phyloP scores from a whole-genome alignment of 2,113 vertebrate genomes.

The Saiga tatarica region DNA sequence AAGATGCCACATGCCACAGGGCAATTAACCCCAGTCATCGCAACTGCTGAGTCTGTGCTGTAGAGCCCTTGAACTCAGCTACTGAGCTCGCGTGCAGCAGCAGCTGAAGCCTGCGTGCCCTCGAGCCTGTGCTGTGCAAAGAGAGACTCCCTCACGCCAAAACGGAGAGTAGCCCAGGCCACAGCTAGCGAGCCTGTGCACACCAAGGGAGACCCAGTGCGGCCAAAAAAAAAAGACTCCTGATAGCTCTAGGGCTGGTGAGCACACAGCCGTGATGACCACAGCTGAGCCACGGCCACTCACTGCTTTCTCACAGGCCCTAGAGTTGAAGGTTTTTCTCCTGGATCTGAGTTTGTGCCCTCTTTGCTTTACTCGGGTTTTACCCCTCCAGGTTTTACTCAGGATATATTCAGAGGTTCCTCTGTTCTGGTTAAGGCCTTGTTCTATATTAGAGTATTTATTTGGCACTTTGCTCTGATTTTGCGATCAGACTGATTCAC shows the following conservation, averaged over 20 bases:
- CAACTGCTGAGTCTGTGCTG: not conserved
- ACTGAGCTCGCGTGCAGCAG: not conserved
- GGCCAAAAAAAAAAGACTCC: not conserved
- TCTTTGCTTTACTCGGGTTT: not conserved
- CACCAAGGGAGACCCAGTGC: not conserved
- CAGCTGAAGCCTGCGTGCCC: not conserved
- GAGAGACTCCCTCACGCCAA: not conserved
- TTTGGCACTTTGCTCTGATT: not conserved
- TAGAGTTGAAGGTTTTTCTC: not conserved
- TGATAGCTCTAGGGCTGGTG: not conserved
- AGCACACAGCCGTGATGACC: not conserved
- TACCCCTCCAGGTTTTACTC: not conserved
- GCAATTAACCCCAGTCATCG: not conserved
- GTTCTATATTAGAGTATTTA: not conserved
- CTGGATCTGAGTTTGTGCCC: not conserved
- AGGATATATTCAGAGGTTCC: not conserved
- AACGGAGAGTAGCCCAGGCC: not conserved
- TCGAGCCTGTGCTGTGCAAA: not conserved
- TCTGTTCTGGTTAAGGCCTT: not conserved
- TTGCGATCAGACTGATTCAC: not conserved
- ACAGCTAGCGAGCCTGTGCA: not conserved
- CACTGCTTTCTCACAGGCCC: not conserved
- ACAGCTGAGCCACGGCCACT: not conserved
- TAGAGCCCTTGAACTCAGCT: not conserved
- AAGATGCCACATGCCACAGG: not conserved